Evolutionary conservation across 2,888 invertebrate genomes (phyloP).

Genomic region (Chymomyza caudatula): DNA sequence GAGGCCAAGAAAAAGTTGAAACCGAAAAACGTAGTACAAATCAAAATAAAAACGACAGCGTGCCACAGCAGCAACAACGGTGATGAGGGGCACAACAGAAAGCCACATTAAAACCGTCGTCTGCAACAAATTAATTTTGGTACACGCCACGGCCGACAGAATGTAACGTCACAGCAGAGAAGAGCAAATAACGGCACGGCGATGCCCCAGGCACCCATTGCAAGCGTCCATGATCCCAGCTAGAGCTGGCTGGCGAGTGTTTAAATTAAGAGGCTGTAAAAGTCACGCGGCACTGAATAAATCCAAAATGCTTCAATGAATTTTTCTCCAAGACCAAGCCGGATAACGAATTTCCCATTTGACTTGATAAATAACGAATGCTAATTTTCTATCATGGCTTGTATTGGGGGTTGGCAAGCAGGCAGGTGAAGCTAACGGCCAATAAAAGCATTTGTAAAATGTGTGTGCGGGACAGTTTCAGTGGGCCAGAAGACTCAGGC

Average conservation of each 20-base stretch:
- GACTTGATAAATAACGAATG: slow-evolving; percentile 65
- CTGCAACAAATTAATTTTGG: slow-evolving; percentile 72
- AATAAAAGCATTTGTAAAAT: slow-evolving; percentile 60
- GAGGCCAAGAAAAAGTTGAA: slow-evolving; percentile 21
- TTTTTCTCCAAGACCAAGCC: neutral
- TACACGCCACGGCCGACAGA: slow-evolving; percentile 21
- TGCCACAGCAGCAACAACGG: slow-evolving; percentile 12
- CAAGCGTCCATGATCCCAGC: neutral
- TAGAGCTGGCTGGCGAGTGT: slow-evolving; percentile 23
- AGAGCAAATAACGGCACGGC: neutral
- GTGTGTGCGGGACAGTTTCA: neutral
- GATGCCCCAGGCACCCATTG: neutral
- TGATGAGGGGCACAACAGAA: slow-evolving; percentile 22
- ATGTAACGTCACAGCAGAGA: neutral
- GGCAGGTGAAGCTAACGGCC: slow-evolving; percentile 70
- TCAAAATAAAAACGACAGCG: slow-evolving; percentile 38
- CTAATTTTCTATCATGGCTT: slow-evolving; percentile 59
- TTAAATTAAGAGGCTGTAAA: slow-evolving; percentile 72
- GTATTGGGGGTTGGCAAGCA: neutral
- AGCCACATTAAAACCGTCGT: slow-evolving; percentile 67
- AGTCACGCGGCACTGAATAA: slow-evolving; percentile 67
- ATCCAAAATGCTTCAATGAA: slow-evolving; percentile 45
- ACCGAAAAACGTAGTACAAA: slow-evolving; percentile 46
- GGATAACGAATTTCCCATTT: slow-evolving; percentile 28
- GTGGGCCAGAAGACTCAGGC: neutral